Evolutionary conservation across 2,888 invertebrate species (phyloP).

Genomic region (Heliconius ismenius): DNA sequence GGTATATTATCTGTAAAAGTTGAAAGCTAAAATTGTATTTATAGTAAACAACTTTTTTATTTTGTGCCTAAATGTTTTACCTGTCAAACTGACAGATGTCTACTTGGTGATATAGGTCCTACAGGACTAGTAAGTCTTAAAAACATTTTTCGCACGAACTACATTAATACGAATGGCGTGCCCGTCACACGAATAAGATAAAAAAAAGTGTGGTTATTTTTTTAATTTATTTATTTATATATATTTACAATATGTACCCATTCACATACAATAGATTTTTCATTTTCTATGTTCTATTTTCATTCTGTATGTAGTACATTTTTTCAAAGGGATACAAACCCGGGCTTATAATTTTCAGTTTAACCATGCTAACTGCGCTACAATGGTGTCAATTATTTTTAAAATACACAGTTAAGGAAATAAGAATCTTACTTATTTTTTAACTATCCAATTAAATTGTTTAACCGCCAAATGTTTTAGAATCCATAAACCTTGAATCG

Average conservation of each 20-base stretch:
- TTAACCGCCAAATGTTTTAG: constrained; percentile 1
- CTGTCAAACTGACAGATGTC: background rate
- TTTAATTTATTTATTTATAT: background rate
- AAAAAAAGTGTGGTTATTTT: no score
- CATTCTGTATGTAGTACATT: no score
- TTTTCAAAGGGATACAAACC: no score
- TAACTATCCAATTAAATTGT: constrained; percentile 13
- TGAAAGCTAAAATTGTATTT: no score
- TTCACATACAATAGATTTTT: background rate
- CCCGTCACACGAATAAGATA: no score
- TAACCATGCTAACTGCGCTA: background rate
- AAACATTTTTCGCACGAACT: background rate
- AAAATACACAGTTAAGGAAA: background rate
- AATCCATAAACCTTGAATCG: constrained; percentile 20
- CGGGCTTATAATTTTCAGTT: no score
- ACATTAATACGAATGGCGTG: background rate
- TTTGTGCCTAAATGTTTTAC: background rate
- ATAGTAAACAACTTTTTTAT: background rate
- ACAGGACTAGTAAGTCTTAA: background rate
- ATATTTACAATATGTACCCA: background rate
- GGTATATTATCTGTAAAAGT: no score
- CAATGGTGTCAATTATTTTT: background rate
- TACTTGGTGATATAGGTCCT: background rate
- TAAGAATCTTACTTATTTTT: constrained; percentile 4
- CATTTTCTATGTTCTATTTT: no score